Percentiles rank a stretch among this genome's conserved stretches.
phyloP scores from a whole-genome alignment of 2,888 invertebrate species.

The Sinhomidia bicolor region DNA sequence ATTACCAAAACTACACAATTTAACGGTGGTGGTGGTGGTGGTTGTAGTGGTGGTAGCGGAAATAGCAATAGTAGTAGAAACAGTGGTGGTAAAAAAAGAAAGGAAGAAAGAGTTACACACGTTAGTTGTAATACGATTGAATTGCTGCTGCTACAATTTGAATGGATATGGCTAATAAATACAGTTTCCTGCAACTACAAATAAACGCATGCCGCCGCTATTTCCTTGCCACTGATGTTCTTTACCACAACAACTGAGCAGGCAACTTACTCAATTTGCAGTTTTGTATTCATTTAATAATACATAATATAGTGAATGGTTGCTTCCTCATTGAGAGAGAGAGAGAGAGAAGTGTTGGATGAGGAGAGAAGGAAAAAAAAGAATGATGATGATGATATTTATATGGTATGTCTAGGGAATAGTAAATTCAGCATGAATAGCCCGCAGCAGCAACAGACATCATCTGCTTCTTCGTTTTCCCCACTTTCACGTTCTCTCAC shows the following conservation, averaged over 20 bases:
- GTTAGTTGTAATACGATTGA: too few species aligned
- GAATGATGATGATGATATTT: slow-evolving; percentile 50
- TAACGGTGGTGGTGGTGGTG: too few species aligned
- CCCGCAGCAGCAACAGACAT: slow-evolving; percentile 68
- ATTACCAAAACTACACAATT: not conserved
- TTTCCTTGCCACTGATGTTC: too few species aligned
- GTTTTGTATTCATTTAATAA: too few species aligned
- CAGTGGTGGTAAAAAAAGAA: not conserved
- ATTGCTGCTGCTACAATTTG: slow-evolving; percentile 49
- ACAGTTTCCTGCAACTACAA: slow-evolving; percentile 45
- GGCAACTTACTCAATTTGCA: too few species aligned
- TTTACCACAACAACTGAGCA: slow-evolving; percentile 15
- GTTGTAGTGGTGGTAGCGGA: not conserved
- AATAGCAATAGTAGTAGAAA: not conserved
- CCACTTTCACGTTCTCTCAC: slow-evolving; percentile 25
- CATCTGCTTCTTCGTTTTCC: slow-evolving; percentile 64
- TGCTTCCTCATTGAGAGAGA: too few species aligned
- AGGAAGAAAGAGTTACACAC: too few species aligned
- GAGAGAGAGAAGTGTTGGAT: not conserved
- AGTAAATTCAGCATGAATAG: slow-evolving; percentile 63
- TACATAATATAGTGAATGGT: too few species aligned
- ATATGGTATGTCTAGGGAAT: slow-evolving; percentile 66
- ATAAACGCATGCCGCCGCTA: too few species aligned
- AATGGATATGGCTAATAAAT: slow-evolving; percentile 71
- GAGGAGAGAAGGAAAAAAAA: not conserved